Evolutionary conservation across 2,113 vertebrate species (phyloP), one percentile per base, ranked within the genome.

Genomic region (Okapia johnstoni): DNA sequence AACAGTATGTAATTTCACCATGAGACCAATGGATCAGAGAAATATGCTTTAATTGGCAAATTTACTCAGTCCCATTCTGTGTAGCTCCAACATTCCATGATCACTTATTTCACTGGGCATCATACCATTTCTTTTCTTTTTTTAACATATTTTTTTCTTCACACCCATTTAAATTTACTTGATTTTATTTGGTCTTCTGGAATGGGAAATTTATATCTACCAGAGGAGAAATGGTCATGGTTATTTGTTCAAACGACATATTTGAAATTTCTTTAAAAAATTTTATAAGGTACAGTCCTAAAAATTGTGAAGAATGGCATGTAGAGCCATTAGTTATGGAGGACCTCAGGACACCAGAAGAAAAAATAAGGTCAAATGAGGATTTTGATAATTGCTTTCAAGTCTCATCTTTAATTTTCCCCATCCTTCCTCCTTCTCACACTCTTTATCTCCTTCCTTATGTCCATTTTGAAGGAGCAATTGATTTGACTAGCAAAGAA

Each of bases 41-140:
- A 95, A 93, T 52, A 88, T 58, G 46, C 52, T 90, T 94, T 81
- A 76, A 60, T 90, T 46, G 57, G 28, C 83, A 95, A 88, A 93
- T 60, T 88, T 21, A 81, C 23, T 66, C n/a, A 90, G 54, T 40
- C 16, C 3, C 25, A 85, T 94, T 92, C 83, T 88, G 13, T 40
- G 55, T 54, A 85, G 15, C 30, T 54, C 60, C 60, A 89, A 52
- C 17, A 61, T 92, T 88, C 26, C 14, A 50, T 28, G 26, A n/a
- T 90, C 50, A 40, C 43, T 87, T 96, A 5, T 93, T 77, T 77
- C 50, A 93, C n/a, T 90, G 52, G 43, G 52, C 36, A 87, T 21
- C 46, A 83, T 66, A 12, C 13, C 26, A 83, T 80, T 94, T 77
- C 30, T 77, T 81, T 89, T 81, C n/a, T 57, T 66, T 84, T 84